phyloP scores from a whole-genome alignment of 1,140 invertebrate genomes.

The Patella vulgata region DNA sequence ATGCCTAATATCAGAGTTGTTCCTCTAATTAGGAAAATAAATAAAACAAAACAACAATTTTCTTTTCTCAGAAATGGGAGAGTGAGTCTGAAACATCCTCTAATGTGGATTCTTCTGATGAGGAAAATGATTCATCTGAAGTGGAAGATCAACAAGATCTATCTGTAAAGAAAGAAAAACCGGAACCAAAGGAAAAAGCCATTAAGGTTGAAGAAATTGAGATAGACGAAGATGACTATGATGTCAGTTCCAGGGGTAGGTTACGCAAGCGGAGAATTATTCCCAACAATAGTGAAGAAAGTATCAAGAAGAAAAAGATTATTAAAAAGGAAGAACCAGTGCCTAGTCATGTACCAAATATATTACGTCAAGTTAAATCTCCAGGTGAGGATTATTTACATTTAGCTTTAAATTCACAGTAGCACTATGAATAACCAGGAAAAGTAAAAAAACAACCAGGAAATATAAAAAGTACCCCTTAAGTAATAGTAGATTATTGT shows the following conservation, averaged over 20 bases:
- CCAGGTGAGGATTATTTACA: no score
- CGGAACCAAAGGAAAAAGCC: conserved; percentile 5
- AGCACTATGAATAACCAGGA: no score
- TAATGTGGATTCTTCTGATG: conserved; percentile 25
- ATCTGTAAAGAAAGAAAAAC: neutral
- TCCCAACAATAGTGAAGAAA: conserved; percentile 57
- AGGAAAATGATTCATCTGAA: conserved; percentile 17
- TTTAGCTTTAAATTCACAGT: no score
- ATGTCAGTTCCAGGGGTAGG: conserved; percentile 56
- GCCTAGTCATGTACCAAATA: conserved; percentile 7
- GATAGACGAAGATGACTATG: conserved; percentile 37
- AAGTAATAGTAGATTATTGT: no score
- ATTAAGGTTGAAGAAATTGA: conserved; percentile 9
- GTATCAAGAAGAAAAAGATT: conserved; percentile 40
- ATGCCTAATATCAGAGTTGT: no score
- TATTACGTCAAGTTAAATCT: neutral
- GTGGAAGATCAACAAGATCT: neutral
- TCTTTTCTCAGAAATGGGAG: conserved; percentile 28
- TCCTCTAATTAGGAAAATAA: no score
- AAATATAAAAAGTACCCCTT: no score
- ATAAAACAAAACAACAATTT: no score
- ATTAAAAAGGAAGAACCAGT: conserved; percentile 10
- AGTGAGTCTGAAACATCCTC: conserved; percentile 23
- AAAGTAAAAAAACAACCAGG: no score
- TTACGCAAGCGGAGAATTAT: conserved; percentile 59